A percentile compares a stretch with the other conserved stretches of the same genome.
Evolutionary conservation across 2,888 invertebrate species (phyloP).

Genomic region (Zhuqinia jingwanae): DNA sequence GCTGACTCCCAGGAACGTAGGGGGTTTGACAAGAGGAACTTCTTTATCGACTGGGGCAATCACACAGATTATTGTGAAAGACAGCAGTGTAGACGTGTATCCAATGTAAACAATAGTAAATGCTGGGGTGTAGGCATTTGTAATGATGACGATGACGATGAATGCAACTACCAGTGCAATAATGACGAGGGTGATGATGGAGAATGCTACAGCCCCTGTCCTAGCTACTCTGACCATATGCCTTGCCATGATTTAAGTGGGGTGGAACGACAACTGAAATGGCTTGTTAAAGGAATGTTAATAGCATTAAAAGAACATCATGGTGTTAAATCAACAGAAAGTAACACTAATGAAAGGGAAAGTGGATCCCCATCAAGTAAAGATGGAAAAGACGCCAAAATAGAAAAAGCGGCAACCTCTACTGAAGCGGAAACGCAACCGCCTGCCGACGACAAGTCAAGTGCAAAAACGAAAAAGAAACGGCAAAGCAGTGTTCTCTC

Average conservation of each 20-base stretch:
- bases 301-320: conserved; percentile 4
- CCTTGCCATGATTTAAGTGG: not conserved
- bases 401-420: not conserved
- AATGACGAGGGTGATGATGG: too few relatives aligned
- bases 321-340: not conserved
- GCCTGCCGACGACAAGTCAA: not conserved
- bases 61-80: not conserved
- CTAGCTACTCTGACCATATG: not conserved
- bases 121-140: not conserved
- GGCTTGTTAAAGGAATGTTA: conserved; percentile 21
- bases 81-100: not conserved
- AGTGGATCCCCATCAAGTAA: not conserved
- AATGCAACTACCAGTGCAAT: conserved; percentile 1
- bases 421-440: not conserved
- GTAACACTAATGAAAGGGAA: not conserved
- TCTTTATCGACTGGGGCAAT: too few relatives aligned
- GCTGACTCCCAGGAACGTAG: not conserved
- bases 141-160: not conserved
- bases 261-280: not conserved
- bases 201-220: too few relatives aligned
- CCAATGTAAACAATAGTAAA: not conserved
- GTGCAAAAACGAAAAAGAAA: not conserved
- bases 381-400: not conserved
- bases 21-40: not conserved
- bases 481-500: conserved; percentile 4